Evolutionary conservation across 2,888 invertebrate species (phyloP).

Genomic region (Lymantria dispar): DNA sequence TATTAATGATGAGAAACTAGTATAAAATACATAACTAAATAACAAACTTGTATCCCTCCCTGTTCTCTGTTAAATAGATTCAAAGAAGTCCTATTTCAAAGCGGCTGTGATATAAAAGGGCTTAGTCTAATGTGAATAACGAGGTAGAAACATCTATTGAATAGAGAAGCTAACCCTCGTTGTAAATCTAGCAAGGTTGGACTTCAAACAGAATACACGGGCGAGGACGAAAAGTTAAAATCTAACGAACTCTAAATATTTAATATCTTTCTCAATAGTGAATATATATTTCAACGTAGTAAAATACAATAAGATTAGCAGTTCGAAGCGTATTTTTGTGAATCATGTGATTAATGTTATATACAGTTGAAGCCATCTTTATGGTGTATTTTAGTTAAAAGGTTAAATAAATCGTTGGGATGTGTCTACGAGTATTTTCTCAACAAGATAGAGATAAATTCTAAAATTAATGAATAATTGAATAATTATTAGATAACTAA

Average conservation of each 20-base stretch:
- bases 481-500: too few species aligned
- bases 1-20: too few species aligned
- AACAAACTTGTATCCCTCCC: conserved; percentile 12
- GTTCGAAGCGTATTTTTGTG: too few species aligned
- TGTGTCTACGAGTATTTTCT: too few species aligned
- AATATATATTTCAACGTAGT: not conserved
- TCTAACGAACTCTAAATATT: conserved; percentile 23
- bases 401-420: too few species aligned
- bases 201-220: conserved; percentile 49
- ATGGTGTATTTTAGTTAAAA: too few species aligned
- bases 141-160: conserved; percentile 68
- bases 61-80: conserved; percentile 45
- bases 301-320: too few species aligned
- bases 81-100: conserved; percentile 65
- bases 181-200: conserved; percentile 50
- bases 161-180: conserved; percentile 64
- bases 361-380: too few species aligned
- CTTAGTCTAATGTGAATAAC: conserved; percentile 71
- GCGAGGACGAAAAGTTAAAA: conserved; percentile 38
- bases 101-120: conserved; percentile 61
- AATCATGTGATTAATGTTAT: too few species aligned
- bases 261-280: not conserved
- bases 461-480: too few species aligned
- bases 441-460: too few species aligned
- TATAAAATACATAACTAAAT: too few species aligned